Base-by-base conservation (phyloP, 2,797 vertebrate species). In the Xiphorhynchus erythropygius region DNA sequence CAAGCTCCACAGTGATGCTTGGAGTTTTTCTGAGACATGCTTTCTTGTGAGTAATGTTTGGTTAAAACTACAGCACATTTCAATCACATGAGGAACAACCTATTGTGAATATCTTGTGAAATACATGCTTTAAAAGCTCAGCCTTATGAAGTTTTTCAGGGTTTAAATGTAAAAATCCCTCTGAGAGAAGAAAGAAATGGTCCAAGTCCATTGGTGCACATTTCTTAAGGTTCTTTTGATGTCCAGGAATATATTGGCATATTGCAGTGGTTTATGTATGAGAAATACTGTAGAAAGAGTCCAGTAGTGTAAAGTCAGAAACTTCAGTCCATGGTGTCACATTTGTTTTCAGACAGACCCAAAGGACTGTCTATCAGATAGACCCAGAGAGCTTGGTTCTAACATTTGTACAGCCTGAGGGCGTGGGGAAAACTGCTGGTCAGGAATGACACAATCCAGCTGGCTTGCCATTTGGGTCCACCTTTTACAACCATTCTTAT, bases 181-280 rank as follows among this genome's bases (percentile, higher is more conserved):
- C 9, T 10, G 0, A 32, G 46, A 24, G 17, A 64, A 56, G 42
- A 80, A 84, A 76, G 27, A 83, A 89, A 73, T 25, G 7, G 35
- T 64, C 10, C 7, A 62, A 75, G 62, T 33, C 50, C 21, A 14
- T 21, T 69, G 18, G 11, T 41, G 5, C 4, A 7, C 0, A 0
- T 49, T 87, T 69, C 3, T 8, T 74, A 60, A 39, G 28, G 22
- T 19, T 68, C 8, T 46, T 13, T 19, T 39, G 53, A 68, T 18
- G 44, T 85, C 30, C 50, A 69, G 50, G 39, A 81, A 77, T 37
- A 35, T 9, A 17, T 2, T 68, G 27, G 23, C 9, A 8, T 71
- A 33, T 63, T 79, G 37, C 28, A 88, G 39, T 52, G 27, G 7
- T 89, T 94, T 82, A 33, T 47, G 27, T 7, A 28, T 30, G 9